Base-by-base conservation (phyloP, 2,113 vertebrate species). In the Smithornis capensis region DNA sequence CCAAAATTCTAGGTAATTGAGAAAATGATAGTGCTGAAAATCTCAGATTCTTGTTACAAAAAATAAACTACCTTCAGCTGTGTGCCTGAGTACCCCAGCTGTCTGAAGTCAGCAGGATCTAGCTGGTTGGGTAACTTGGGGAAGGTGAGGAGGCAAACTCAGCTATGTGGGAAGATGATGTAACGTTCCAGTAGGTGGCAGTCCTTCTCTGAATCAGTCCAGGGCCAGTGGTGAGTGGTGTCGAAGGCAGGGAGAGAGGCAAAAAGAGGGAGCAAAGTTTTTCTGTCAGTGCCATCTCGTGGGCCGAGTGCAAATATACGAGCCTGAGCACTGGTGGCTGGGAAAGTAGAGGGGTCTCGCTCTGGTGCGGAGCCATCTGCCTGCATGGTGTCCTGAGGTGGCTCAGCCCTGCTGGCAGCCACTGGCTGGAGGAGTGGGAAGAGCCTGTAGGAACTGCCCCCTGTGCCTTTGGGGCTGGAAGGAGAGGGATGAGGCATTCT, bases 221-320 rank as follows among this genome's bases (percentile, higher is more conserved):
- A 1, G 65, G 37, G 38, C 73, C 35, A 9, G 19, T 27, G 33
- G 38, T 50, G 27, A 91, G 80, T 17, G 19, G 7, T 78, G 52
- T 29, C 42, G 4, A 29, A 42, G n/a, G 19, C 31, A 37, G 37
- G 33, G 38, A 42, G 47, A 24, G 35, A 68, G 24, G 24, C 3
- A 9, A 55, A 63, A 71, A 52, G 52, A 78, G 35, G 57, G 37
- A 83, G 21, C 50, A 25, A 29, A 50, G 47, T 47, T 78, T 90
- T 90, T 79, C 49, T 83, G 23, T 90, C 90, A 83, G 85, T 90
- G 92, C 83, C 78, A 62, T 95, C 94, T 89, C 57, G 79, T 81
- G 90, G 94, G 83, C 55, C 89, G 52, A 79, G 53, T 2, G 4
- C 60, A 79, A 21, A 67, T 18, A 4, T 25, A 8, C 0, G 13